Base-by-base conservation (phyloP, 37 sponge, comb jelly and placozoan genomes). In the Oopsacas minuta region DNA sequence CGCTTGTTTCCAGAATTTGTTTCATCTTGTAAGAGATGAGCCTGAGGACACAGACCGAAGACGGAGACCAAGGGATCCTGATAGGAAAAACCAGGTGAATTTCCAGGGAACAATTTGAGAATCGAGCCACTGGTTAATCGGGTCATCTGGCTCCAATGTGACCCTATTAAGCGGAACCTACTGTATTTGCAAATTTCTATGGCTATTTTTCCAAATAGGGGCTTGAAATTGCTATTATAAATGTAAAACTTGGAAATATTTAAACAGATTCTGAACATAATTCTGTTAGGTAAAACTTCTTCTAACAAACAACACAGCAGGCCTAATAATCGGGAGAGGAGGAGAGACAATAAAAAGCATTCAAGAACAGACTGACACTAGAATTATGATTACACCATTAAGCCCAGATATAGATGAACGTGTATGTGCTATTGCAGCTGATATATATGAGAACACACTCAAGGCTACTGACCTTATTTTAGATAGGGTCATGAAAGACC, bases 321-420 rank as follows among this genome's bases (percentile, higher is more conserved):
- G 97, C 3, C 89, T 93, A 85, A 92, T 96, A 81, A 93, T 96
- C 35, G 97, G 97, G 0, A 96, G 93, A 83, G 89, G 92, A 7
- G 97, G 97, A 0, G 84, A 85, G 36, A 93, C 87, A 35, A 89
- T 96, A 83, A 93, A 93, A 84, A 82, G 85, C 5, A 86, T 96
- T 28, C 91, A 93, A 81, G 81, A 84, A 28, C 92, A 96, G 35
- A 88, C 84, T 81, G 89, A 85, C 12, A 91, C 89, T 0, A 83
- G 86, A 52, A 92, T 96, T 25, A 90, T 89, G 84, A 92, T 96
- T 38, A 89, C 91, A 39, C 38, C 91, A 88, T 7, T 84, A 75
- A 7, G 39, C 15, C 17, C 86, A 10, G 49, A 42, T 1, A 81
- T 93, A 0, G 91, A 91, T 0, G 97, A 96, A 85, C 89, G 97